Conservation (phyloP, 2,888 invertebrate species). For the Crepidodera aurea region DNA sequence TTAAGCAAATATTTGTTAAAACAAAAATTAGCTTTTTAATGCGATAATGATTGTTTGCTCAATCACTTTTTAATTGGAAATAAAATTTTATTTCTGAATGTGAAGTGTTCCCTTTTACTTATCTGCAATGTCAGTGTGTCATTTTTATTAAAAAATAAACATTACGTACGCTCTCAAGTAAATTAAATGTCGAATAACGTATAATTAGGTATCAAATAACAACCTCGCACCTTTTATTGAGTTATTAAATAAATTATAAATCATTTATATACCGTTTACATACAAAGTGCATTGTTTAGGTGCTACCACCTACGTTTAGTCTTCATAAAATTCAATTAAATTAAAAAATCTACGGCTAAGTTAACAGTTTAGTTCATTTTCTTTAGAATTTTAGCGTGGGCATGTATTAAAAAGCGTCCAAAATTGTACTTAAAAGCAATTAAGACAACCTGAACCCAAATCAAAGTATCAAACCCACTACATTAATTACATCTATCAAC, state of each 20-base stretch:
- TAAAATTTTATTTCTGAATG: too few relatives aligned
- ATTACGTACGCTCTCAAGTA: too few relatives aligned
- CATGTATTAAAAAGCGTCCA: slow-evolving; percentile 31
- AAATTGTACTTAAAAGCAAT: slow-evolving; percentile 33
- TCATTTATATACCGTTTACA: not conserved
- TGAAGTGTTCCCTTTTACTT: too few relatives aligned
- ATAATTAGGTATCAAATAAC: too few relatives aligned
- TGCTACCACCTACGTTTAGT: not conserved
- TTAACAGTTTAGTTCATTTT: slow-evolving; percentile 19
- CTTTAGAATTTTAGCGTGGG: slow-evolving; percentile 34
- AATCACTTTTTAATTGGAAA: too few relatives aligned
- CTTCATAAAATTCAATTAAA: not conserved
- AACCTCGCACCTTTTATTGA: not conserved
- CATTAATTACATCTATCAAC: slow-evolving; percentile 34
- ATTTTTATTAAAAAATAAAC: too few relatives aligned
- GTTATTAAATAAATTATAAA: slow-evolving; percentile 12
- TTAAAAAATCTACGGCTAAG: slow-evolving; percentile 12
- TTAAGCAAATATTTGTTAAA: too few relatives aligned
- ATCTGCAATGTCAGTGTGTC: too few relatives aligned
- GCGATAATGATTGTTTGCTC: too few relatives aligned
- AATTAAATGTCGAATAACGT: too few relatives aligned
- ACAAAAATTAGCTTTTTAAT: too few relatives aligned
- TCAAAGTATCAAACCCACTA: slow-evolving; percentile 38
- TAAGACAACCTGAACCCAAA: slow-evolving; percentile 36
- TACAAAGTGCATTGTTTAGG: not conserved